phyloP scores from a whole-genome alignment of 2,888 invertebrate species.

The Cordilura impudica region DNA sequence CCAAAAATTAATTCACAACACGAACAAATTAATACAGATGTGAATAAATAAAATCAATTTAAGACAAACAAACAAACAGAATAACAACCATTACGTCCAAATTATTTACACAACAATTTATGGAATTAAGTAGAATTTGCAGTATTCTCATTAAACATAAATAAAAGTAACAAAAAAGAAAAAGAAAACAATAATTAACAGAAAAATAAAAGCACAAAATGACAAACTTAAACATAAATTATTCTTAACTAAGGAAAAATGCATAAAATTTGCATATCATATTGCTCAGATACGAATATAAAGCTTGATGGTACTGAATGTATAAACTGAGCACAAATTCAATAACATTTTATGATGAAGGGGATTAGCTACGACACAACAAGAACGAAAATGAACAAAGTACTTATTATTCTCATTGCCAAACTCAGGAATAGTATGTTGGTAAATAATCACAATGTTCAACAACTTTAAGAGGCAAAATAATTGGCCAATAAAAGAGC shows the following conservation, averaged over 20 bases:
- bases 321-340: conserved; percentile 22
- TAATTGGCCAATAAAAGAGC: conserved; percentile 48
- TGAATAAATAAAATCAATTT: conserved; percentile 45
- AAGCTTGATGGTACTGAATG: conserved; percentile 13
- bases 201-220: conserved; percentile 41
- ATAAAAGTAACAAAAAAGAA: conserved; percentile 1
- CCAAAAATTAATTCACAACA: background rate
- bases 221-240: conserved; percentile 53
- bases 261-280: conserved; percentile 59
- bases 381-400: conserved; percentile 8
- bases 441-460: background rate
- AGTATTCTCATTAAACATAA: conserved; percentile 5
- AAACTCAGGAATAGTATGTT: conserved; percentile 6
- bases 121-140: conserved; percentile 25
- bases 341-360: conserved; percentile 36
- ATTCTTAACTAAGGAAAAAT: conserved; percentile 49
- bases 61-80: conserved; percentile 32
- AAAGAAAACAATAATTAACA: conserved; percentile 55
- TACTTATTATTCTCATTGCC: conserved; percentile 20
- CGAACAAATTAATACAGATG: background rate
- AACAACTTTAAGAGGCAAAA: conserved; percentile 39
- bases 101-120: conserved; percentile 59
- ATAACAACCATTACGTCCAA: conserved; percentile 50
- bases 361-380: conserved; percentile 6
- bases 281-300: background rate